These are phyloP conservation scores for Glossosoma conforme DNA, from an alignment of 1,140 invertebrate genomes.

Conservation along the genomic window DNA sequence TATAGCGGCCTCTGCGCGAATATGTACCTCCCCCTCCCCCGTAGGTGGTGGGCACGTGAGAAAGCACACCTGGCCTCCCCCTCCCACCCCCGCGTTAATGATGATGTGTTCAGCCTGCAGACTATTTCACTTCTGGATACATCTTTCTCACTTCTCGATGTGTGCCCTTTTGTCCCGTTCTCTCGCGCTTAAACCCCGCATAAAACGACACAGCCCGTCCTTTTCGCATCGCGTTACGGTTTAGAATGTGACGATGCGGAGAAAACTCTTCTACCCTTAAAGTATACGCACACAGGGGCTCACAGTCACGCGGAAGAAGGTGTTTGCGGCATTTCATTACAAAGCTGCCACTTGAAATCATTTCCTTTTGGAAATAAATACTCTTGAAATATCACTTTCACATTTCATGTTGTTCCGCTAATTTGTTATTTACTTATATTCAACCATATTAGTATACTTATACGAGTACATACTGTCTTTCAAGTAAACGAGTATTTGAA, in stretches of 20 bases:
- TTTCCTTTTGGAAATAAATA: too few species aligned
- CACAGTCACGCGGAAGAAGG: slow-evolving; percentile 11
- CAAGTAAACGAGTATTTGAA: too few species aligned
- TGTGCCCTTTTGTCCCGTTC: slow-evolving; percentile 34
- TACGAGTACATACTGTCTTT: too few species aligned
- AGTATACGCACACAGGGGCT: slow-evolving; percentile 1
- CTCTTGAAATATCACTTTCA: too few species aligned
- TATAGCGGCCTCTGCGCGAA: slow-evolving; percentile 12
- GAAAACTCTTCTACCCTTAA: slow-evolving; percentile 11
- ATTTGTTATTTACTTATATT: too few species aligned
- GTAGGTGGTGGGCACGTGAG: slow-evolving; percentile 11
- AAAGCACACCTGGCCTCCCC: slow-evolving; percentile 43
- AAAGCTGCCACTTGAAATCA: not conserved
- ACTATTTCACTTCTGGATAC: slow-evolving; percentile 57
- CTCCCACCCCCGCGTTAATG: slow-evolving; percentile 50
- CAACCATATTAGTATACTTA: too few species aligned
- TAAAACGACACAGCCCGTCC: not conserved
- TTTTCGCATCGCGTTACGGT: slow-evolving; percentile 9
- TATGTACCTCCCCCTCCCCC: slow-evolving; percentile 3
- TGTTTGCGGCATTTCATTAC: slow-evolving; percentile 14
- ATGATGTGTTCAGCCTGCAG: slow-evolving; percentile 55
- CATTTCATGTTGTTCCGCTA: too few species aligned
- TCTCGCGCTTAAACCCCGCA: not conserved
- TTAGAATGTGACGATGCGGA: slow-evolving; percentile 15
- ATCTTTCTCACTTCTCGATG: slow-evolving; percentile 54